These are phyloP conservation scores for Paramormyrops kingsleyae DNA, from an alignment of 2,113 vertebrate species.

Conservation along the genomic window DNA sequence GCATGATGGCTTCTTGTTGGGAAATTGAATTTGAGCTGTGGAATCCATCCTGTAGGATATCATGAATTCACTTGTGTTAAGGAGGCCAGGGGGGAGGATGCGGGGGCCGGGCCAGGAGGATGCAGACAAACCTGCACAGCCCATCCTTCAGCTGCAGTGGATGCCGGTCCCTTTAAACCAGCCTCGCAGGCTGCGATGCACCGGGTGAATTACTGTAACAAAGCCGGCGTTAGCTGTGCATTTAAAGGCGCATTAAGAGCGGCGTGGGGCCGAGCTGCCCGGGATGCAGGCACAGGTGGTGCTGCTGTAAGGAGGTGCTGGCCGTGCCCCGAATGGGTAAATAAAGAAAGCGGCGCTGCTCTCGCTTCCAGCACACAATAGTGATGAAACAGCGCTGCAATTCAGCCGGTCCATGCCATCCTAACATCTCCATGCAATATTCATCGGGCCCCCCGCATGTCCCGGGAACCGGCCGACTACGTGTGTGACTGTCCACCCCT, in stretches of 20 bases:
- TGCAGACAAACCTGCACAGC: not conserved
- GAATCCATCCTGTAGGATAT: not conserved
- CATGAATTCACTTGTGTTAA: not conserved
- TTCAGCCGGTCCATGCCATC: not conserved
- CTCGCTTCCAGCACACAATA: not conserved
- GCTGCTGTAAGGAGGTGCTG: not conserved
- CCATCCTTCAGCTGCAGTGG: not conserved
- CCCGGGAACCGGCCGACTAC: not conserved
- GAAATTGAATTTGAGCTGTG: not conserved
- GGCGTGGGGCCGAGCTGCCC: not conserved
- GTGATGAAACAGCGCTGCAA: constrained; percentile 14
- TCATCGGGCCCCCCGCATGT: not conserved
- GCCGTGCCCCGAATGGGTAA: not conserved
- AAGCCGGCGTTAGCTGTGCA: not conserved
- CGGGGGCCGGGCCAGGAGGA: too few species aligned
- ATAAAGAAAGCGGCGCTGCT: not conserved
- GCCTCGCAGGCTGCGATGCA: not conserved
- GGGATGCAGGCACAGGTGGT: not conserved
- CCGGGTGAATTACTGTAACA: not conserved
- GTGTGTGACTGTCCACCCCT: not conserved
- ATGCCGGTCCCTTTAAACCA: not conserved
- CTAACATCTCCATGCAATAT: constrained; percentile 6
- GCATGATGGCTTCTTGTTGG: not conserved
- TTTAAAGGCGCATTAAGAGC: not conserved
- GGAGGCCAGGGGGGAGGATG: not conserved